Evolutionary conservation across 2,888 invertebrate genomes (phyloP), one percentile per base, ranked within the genome.

Genomic region (Synergus japonicus): DNA sequence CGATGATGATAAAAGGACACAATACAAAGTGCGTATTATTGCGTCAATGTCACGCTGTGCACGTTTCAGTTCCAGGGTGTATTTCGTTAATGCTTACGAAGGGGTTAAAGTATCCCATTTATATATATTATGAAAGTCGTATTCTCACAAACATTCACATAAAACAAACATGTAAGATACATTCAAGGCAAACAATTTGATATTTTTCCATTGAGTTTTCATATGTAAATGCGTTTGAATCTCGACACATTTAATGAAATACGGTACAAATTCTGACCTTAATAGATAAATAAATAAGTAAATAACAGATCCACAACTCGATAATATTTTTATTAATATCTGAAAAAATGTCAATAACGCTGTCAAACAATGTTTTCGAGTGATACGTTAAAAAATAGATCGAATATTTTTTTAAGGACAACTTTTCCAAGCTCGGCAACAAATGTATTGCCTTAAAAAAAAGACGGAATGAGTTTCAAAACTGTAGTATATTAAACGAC

Each of bases 261-360:
- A 90, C 89, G 91, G 91, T 92, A 91, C 91, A 92, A 92, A 91
- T 88, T 89, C 90, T 89, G 88, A 91, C 88, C 88, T 91, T 90
- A 91, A 54, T 73, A 73, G 54, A 37, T 54, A 18, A 73, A 54
- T 4, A 37, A 37, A 37, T 37, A 37, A 37, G 10, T 54, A 37
- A 73, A 54, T 82, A 83, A 83, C 44, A 41, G 22, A 83, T 81
- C n/a, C 1, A 44, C 2, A 54, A 54, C 9, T 54, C 37, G 73
- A 73, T 46, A 44, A 22, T 73, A 73, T 73, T 49, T 73, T 54
- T 81, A 80, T 82, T 82, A 80, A 78, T 79, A 83, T 63, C 69
- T 65, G 78, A 60, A 54, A 77, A 78, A 64, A 79, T 54, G 80
- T 80, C 78, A 78, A 81, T 78, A 77, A 79, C 54, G 77, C 63